A percentile compares a stretch with the other conserved stretches of the same genome.
Evolutionary conservation across 2,113 vertebrate genomes (phyloP).

Genomic region (Pomatostomus ruficeps): DNA sequence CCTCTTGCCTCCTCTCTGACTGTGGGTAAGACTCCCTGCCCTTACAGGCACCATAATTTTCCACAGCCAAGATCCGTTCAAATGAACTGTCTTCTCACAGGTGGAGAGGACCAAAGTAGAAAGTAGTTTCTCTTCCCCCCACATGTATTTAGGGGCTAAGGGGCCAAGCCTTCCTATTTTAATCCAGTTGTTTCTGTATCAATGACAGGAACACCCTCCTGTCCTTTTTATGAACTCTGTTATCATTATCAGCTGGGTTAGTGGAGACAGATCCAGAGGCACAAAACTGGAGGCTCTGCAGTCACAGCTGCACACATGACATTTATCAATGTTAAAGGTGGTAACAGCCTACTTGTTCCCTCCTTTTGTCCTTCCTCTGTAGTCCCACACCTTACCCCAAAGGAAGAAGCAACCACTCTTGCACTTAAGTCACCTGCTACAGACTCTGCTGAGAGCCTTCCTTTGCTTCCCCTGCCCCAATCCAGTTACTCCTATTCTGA

Average conservation of each 20-base stretch:
- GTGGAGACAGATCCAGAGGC: background rate
- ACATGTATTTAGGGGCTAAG: background rate
- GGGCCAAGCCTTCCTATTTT: background rate
- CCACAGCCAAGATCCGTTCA: background rate
- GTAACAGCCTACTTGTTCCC: background rate
- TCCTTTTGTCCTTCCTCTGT: background rate
- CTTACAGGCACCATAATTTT: background rate
- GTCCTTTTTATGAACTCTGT: background rate
- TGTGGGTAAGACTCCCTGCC: background rate
- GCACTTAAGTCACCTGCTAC: background rate
- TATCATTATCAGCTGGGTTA: background rate
- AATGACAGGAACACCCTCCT: background rate
- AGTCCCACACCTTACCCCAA: background rate
- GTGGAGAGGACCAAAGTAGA: background rate
- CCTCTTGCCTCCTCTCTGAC: background rate
- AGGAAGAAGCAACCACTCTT: background rate
- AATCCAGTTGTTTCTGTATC: background rate
- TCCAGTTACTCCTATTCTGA: background rate
- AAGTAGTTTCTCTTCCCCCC: background rate
- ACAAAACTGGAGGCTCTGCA: background rate
- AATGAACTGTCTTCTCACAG: background rate
- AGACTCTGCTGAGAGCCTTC: background rate
- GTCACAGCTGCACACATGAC: accelerated
- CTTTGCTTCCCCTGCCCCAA: background rate
- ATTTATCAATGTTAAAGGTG: background rate